Base-by-base conservation (phyloP, 1,140 invertebrate species). In the Aphelenchoides avenae region DNA sequence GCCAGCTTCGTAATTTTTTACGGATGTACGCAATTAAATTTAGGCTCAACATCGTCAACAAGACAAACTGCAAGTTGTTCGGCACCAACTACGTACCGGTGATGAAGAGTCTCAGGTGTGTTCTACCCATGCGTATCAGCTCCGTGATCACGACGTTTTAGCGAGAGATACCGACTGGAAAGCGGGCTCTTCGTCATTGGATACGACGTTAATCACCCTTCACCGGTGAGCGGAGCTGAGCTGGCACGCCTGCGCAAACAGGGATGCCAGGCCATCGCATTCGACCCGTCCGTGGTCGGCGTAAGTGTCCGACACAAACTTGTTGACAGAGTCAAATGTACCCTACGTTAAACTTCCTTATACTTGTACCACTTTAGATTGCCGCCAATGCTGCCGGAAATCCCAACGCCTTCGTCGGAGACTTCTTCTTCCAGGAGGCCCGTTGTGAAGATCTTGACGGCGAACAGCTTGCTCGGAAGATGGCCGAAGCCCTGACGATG, bases 241-340 rank as follows among this genome's bases (percentile, higher is more conserved):
- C 44, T 26, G 40, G 40, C 15, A 53, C 51, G 52, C 24, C 31
- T n/a, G 52, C 52, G 29, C 20, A 6, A 53, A 39, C 33, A 9
- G 33, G 33, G 20, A 20, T 30, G 18, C 13, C 22, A 39, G 15
- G 7, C 51, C n/a, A 29, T 26, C 36, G 43, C 52, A 13, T 43
- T 60, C 15, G 56, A 58, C 1, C 56, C 56, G 7, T 58, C 56
- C n/a, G 46, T 52, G 36, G 56, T 58, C 36, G 56, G 56, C 40
- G 56, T 59, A 15, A 39, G 29, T 39, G 13, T 36, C 13, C 13
- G 34, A 13, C 11, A 13, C 11, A 36, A 36, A 36, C 13, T 13
- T n/a, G n/a, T n/a, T n/a, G n/a, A n/a, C n/a, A n/a, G n/a, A n/a
- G 34, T 36, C 34, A 36, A 36, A 18, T 36, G 11, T 36, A 36